Evolutionary conservation across 53 echinoderm and acorn worm genomes (phyloP).

Genomic region (Pentamera pediparva): DNA sequence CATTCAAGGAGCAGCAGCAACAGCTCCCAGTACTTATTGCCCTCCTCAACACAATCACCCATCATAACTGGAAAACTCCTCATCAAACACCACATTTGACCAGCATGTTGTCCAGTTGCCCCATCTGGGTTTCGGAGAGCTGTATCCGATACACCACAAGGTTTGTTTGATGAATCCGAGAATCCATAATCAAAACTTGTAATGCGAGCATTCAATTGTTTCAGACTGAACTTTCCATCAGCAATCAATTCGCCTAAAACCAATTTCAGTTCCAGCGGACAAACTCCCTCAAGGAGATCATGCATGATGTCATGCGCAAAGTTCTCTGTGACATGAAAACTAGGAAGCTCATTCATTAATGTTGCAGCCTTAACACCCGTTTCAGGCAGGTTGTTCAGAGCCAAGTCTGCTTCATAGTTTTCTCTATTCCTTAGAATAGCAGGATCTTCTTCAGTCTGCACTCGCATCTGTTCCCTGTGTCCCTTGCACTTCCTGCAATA

Average conservation of each 20-base stretch:
- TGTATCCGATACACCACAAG: constrained; percentile 12
- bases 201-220: constrained; percentile 14
- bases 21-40: constrained; percentile 25
- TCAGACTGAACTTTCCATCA: constrained; percentile 36
- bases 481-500: constrained; percentile 52
- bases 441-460: constrained; percentile 31
- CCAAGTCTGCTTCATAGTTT: constrained; percentile 51
- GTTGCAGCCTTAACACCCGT: constrained; percentile 43
- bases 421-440: constrained; percentile 45
- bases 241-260: constrained; percentile 15
- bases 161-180: constrained; percentile 38
- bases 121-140: constrained; percentile 39
- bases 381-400: constrained; percentile 33
- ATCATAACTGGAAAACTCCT: constrained; percentile 38
- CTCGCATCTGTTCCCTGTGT: constrained; percentile 11
- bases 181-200: constrained; percentile 33
- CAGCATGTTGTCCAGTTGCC: constrained; percentile 14
- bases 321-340: constrained; percentile 13
- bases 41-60: constrained; percentile 48
- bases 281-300: constrained; percentile 48
- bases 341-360: neutral
- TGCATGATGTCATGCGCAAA: constrained; percentile 38
- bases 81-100: constrained; percentile 55
- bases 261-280: constrained; percentile 43
- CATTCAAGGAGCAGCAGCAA: constrained; percentile 21